Conservation (phyloP, 2,888 invertebrate species). For the Dryocosmus kuriphilus region DNA sequence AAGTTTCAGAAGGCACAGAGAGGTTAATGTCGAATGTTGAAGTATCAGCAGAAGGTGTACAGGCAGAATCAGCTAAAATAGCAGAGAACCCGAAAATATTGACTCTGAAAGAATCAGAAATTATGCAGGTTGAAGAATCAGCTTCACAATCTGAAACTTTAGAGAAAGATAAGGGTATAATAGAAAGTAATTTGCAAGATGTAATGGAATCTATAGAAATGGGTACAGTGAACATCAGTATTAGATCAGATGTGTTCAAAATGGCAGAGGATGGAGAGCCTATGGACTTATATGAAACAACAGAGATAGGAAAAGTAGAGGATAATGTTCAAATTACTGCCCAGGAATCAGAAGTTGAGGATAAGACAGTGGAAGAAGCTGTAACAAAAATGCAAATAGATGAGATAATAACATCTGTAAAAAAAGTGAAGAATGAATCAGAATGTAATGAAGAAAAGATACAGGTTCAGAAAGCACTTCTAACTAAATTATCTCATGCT, state of each 20-base stretch:
- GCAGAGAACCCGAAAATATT: not conserved
- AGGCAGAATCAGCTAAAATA: not conserved
- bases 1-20: not conserved
- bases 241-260: constrained; percentile 4
- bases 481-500: constrained; percentile 45
- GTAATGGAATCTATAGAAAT: constrained; percentile 26
- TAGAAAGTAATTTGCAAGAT: not conserved
- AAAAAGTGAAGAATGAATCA: not conserved
- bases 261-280: not conserved
- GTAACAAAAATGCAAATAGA: not conserved
- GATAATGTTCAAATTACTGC: not conserved
- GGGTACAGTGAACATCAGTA: not conserved
- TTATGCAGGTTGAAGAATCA: not conserved
- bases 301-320: not conserved
- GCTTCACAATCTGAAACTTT: not conserved
- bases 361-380: constrained; percentile 39
- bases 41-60: not conserved
- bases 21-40: not conserved
- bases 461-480: constrained; percentile 24
- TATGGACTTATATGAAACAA: not conserved
- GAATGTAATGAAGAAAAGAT: not conserved
- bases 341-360: constrained; percentile 20
- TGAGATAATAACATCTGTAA: not conserved
- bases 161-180: not conserved
- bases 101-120: not conserved